Conservation (phyloP, 2,113 vertebrate species). For the Diphyllodes magnificus region DNA sequence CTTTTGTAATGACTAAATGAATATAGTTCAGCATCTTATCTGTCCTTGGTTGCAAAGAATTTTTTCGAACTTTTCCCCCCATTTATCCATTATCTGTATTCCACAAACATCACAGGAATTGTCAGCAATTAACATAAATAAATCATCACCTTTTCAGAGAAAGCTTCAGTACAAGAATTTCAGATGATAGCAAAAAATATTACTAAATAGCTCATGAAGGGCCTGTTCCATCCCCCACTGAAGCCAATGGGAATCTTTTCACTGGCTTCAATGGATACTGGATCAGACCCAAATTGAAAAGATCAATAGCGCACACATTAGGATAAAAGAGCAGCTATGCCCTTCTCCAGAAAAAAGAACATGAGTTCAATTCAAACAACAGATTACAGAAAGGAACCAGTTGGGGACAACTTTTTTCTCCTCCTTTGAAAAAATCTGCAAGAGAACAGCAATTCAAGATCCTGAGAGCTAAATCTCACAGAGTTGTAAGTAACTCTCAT, state of each 20-base stretch:
- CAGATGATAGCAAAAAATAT: constrained; percentile 34
- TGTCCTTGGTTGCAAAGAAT: neutral
- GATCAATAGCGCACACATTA: constrained; percentile 12
- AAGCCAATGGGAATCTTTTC: constrained; percentile 51
- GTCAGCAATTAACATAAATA: constrained; percentile 57
- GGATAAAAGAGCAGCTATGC: constrained; percentile 1
- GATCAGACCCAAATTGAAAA: constrained; percentile 41
- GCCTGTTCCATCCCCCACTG: neutral
- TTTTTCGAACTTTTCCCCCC: neutral
- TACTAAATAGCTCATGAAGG: constrained; percentile 7
- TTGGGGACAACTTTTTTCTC: neutral
- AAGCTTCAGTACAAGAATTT: constrained; percentile 39
- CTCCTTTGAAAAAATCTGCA: neutral
- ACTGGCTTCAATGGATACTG: constrained; percentile 45
- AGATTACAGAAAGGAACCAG: constrained; percentile 19
- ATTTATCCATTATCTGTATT: constrained; percentile 27
- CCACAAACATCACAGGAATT: constrained; percentile 24
- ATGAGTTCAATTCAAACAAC: constrained; percentile 17
- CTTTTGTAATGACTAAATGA: constrained; percentile 4
- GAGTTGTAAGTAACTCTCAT: neutral
- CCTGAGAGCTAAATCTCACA: neutral
- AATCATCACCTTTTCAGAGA: constrained; percentile 44
- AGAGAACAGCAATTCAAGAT: neutral
- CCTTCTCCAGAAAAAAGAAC: constrained; percentile 26
- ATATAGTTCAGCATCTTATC: neutral